phyloP scores from a whole-genome alignment of 2,113 vertebrate species.

The Nothobranchius furzeri region DNA sequence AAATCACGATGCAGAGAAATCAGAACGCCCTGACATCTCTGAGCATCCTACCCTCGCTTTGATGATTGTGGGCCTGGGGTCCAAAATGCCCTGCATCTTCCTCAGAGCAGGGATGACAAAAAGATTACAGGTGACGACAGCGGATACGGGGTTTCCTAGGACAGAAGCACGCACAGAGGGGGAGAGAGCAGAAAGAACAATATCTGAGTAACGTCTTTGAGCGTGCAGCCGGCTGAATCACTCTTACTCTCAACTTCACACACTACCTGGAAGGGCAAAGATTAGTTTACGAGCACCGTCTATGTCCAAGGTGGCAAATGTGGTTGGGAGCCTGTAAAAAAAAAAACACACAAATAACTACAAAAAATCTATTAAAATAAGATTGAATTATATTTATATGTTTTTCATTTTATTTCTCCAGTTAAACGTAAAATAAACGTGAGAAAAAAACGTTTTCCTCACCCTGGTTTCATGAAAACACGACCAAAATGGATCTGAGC shows the following conservation, averaged over 20 bases:
- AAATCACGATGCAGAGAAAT: background rate
- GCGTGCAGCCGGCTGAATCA: slow-evolving; percentile 39
- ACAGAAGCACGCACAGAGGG: slow-evolving; percentile 46
- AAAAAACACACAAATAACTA: background rate
- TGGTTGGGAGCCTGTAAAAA: slow-evolving; percentile 89
- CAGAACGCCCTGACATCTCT: slow-evolving; percentile 11
- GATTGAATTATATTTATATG: background rate
- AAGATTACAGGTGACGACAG: slow-evolving; percentile 99
- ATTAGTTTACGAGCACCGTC: slow-evolving; percentile 98
- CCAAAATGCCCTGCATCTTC: slow-evolving; percentile 99
- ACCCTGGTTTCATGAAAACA: slow-evolving; percentile 99
- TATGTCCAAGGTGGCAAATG: slow-evolving; percentile 98
- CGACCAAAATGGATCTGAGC: slow-evolving; percentile 99
- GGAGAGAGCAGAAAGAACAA: slow-evolving; percentile 29
- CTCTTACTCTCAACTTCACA: slow-evolving; percentile 81
- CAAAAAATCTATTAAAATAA: background rate
- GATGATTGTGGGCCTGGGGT: slow-evolving; percentile 98
- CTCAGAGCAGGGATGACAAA: slow-evolving; percentile 99
- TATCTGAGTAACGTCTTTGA: slow-evolving; percentile 67
- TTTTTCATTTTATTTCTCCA: background rate
- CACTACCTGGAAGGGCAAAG: slow-evolving; percentile 99
- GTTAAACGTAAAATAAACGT: no score
- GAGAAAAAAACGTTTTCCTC: slow-evolving; percentile 58
- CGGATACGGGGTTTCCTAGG: slow-evolving; percentile 97
- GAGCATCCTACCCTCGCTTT: slow-evolving; percentile 92